Percentiles rank a stretch among this genome's conserved stretches.
These are phyloP conservation scores for Tinea semifulvella DNA, from an alignment of 2,888 invertebrate species.

Conservation along the genomic window DNA sequence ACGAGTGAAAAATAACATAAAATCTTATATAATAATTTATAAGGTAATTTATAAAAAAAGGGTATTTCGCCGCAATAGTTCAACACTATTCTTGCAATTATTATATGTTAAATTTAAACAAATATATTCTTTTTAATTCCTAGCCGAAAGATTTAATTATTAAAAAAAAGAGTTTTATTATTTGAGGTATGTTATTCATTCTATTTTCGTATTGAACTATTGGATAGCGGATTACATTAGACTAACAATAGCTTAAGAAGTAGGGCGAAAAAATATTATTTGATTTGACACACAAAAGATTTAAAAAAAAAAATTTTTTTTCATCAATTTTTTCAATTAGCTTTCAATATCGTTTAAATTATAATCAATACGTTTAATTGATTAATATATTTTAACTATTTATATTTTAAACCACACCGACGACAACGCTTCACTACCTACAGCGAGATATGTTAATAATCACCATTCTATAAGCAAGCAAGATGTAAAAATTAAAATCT, in stretches of 20 bases:
- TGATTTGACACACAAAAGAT: no score
- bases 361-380: conserved; percentile 37
- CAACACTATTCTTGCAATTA: no score
- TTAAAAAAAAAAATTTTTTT: neutral
- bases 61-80: no score
- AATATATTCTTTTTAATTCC: no score
- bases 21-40: conserved; percentile 52
- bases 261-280: conserved; percentile 26
- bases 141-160: no score
- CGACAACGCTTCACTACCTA: conserved; percentile 53
- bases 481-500: conserved; percentile 24
- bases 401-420: conserved; percentile 20
- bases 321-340: neutral
- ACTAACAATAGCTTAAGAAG: conserved; percentile 59
- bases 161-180: no score
- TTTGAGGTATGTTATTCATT: no score
- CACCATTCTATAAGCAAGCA: conserved; percentile 59
- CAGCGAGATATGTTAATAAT: conserved; percentile 63
- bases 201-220: no score
- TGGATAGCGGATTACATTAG: no score
- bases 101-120: no score
- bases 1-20: conserved; percentile 66
- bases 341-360: no score
- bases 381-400: neutral
- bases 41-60: conserved; percentile 56